Evolutionary conservation across 2,113 vertebrate species (phyloP).

Genomic region (Anolis sagrei): DNA sequence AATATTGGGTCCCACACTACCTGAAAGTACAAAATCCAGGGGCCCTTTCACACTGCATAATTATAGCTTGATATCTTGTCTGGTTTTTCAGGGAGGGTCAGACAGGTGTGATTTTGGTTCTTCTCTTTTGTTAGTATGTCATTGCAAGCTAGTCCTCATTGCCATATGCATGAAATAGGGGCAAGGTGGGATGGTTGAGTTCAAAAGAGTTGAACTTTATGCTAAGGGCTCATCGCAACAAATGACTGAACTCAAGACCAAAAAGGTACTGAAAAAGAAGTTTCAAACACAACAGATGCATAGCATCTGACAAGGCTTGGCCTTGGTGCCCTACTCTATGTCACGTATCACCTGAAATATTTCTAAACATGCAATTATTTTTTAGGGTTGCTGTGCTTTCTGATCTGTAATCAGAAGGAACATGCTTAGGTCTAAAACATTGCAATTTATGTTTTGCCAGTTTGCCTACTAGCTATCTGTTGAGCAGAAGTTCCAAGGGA

Average conservation of each 20-base stretch:
- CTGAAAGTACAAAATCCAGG: no score
- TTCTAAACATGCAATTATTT: slow-evolving; percentile 16
- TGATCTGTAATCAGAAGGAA: slow-evolving; percentile 66
- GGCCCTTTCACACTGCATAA: no score
- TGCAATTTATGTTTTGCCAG: slow-evolving; percentile 77
- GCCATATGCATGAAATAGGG: not conserved
- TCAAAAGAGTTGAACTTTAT: not conserved
- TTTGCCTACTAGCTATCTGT: slow-evolving; percentile 83
- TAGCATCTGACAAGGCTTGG: not conserved
- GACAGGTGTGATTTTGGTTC: not conserved
- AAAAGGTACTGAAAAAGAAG: not conserved
- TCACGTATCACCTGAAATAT: slow-evolving; percentile 24
- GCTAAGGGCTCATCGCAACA: not conserved
- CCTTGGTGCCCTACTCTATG: not conserved
- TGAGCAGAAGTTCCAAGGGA: slow-evolving; percentile 80
- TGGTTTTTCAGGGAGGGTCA: not conserved
- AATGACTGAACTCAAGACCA: not conserved
- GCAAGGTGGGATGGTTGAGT: not conserved
- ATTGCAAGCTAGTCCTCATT: not conserved
- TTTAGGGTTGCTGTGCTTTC: slow-evolving; percentile 51
- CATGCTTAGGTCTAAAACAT: slow-evolving; percentile 60
- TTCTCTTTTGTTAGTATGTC: not conserved
- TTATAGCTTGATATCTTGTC: no score
- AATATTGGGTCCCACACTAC: no score
- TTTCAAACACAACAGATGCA: not conserved